phyloP scores from a whole-genome alignment of 2,888 invertebrate genomes.

The Aphrophora alni region DNA sequence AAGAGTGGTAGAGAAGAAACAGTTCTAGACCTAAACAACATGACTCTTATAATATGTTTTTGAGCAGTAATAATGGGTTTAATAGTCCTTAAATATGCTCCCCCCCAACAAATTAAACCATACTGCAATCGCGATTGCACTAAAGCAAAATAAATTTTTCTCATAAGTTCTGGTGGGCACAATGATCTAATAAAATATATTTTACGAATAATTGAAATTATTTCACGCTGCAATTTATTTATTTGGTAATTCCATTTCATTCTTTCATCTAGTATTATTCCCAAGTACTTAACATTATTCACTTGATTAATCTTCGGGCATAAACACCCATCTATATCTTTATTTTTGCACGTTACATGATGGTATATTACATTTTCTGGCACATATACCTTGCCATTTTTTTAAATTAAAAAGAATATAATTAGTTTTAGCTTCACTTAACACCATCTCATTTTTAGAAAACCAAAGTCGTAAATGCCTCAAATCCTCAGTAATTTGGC shows the following conservation, averaged over 20 bases:
- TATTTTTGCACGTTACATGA: neutral
- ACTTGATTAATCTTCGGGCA: constrained; percentile 9
- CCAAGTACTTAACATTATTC: constrained; percentile 11
- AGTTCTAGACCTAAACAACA: too few species aligned
- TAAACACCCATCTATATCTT: neutral
- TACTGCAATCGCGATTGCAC: too few species aligned
- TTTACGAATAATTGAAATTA: too few species aligned
- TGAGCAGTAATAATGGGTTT: too few species aligned
- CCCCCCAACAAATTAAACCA: too few species aligned
- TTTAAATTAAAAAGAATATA: constrained; percentile 9
- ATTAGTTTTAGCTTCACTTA: constrained; percentile 22
- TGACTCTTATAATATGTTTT: too few species aligned
- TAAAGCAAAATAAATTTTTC: too few species aligned
- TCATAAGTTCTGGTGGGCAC: too few species aligned
- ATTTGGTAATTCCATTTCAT: constrained; percentile 23
- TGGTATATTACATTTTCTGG: neutral
- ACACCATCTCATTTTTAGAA: constrained; percentile 10
- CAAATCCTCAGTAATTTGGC: constrained; percentile 3
- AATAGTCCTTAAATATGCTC: too few species aligned
- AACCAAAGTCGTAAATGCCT: constrained; percentile 14
- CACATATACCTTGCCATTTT: neutral
- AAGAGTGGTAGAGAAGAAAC: too few species aligned
- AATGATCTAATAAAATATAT: too few species aligned
- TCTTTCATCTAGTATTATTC: neutral
- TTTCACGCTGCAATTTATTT: neutral